Base-by-base conservation (phyloP, 2,888 invertebrate genomes). In the Epirrita christyi region DNA sequence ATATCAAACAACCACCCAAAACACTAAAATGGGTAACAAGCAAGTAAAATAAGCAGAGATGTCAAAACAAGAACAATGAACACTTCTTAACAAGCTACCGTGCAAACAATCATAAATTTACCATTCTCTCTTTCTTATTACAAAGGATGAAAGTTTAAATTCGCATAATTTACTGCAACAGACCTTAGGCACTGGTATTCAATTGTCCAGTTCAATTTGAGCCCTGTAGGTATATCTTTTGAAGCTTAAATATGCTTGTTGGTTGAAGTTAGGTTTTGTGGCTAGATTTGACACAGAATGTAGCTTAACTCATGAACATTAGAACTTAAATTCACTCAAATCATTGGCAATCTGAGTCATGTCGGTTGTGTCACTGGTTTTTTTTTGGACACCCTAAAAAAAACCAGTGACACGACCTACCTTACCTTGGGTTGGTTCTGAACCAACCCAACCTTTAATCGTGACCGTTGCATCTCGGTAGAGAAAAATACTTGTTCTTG, bases 81-180 rank as follows among this genome's bases (percentile, higher is more conserved):
- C 78, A 81, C 80, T 75, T 76, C 80, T 73, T 85, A 85, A 85
- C 85, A 85, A 86, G 83, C 78, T 73, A 79, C 78, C 77, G 80
- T 83, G 80, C 77, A 76, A 83, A 84, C 61, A 65, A 15, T 28
- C 34, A 53, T 54, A 61, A 56, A 53, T 6, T 8, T 40, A 40
- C 6, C 5, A 29, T 44, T 9, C 6, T 13, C 2, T 42, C 7
- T 28, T n/a, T 13, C 36, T 43, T 65, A 55, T 29, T 28, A 1
- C 42, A 3, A 11, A 5, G 15, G 0, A 0, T 15, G 45, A 60
- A 56, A 52, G 54, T 56, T 66, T 55, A 79, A 65, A 68, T 62
- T 63, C 9, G 32, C 41, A 32, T 47, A 49, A 49, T 37, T n/a
- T 56, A 36, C 49, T 34, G 45, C 46, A 50, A 28, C 27, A 41